These are phyloP conservation scores for Pseudois nayaur DNA, from an alignment of 2,113 vertebrate species.

Conservation along the genomic window DNA sequence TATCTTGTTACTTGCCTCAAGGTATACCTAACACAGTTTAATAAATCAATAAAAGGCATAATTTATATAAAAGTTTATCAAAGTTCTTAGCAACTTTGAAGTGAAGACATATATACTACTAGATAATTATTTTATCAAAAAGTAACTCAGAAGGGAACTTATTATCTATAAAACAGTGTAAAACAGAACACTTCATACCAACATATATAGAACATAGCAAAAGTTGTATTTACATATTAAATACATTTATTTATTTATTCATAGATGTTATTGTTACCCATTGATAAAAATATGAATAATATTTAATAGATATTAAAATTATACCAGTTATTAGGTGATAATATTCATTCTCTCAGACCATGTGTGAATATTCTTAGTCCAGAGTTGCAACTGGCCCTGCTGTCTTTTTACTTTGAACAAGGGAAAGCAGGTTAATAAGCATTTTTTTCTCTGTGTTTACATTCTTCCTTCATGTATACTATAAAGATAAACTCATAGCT, in stretches of 20 bases:
- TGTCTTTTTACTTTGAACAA: neutral
- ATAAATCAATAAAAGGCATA: neutral
- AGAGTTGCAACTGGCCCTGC: neutral
- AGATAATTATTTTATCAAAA: neutral
- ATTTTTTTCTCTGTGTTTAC: neutral
- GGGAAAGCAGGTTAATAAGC: neutral
- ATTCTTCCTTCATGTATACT: neutral
- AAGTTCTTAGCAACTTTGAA: neutral
- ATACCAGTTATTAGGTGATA: neutral
- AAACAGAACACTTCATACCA: neutral
- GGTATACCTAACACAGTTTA: neutral
- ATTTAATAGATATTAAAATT: slow-evolving; percentile 12
- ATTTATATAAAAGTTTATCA: neutral
- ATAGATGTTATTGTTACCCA: neutral
- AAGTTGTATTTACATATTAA: neutral
- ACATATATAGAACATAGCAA: neutral
- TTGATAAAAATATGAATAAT: neutral
- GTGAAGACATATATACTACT: neutral
- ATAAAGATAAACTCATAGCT: neutral
- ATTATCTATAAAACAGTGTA: neutral
- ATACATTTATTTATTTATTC: neutral
- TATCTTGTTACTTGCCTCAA: neutral
- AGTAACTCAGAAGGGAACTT: neutral
- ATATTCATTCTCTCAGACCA: neutral
- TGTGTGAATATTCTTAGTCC: neutral